These are phyloP conservation scores for Drosophila arizonae DNA, from an alignment of 1,140 invertebrate species.

Conservation along the genomic window DNA sequence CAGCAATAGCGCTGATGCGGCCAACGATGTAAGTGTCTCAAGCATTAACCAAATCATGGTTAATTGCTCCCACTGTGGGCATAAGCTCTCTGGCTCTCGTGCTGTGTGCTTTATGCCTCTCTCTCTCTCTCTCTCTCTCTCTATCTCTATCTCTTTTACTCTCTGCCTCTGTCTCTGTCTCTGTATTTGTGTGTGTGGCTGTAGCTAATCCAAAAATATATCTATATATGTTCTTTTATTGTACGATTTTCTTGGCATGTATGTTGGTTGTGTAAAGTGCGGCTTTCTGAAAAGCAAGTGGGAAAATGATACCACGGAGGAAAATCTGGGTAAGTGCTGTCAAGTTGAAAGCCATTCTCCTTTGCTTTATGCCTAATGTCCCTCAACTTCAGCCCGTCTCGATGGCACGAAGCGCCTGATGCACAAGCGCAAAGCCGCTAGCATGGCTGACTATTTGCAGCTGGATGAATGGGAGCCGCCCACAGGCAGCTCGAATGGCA, in stretches of 20 bases:
- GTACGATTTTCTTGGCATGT: slow-evolving; percentile 29
- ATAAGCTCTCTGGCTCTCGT: slow-evolving; percentile 4
- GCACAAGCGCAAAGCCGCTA: slow-evolving; percentile 83
- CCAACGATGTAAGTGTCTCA: slow-evolving; percentile 57
- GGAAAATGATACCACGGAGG: slow-evolving; percentile 76
- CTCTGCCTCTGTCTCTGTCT: background rate
- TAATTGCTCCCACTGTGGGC: background rate
- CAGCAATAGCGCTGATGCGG: slow-evolving; percentile 62
- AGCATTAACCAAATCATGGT: slow-evolving; percentile 3
- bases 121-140: no score
- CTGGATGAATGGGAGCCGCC: slow-evolving; percentile 89
- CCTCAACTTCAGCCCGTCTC: slow-evolving; percentile 88
- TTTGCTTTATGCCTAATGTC: background rate
- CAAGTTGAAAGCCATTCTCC: background rate
- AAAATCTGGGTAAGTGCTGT: slow-evolving; percentile 73
- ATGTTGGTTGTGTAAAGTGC: slow-evolving; percentile 55
- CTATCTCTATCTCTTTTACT: no score
- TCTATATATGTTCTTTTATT: slow-evolving; percentile 12
- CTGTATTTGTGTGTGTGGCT: slow-evolving; percentile 7
- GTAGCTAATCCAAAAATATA: slow-evolving; percentile 26
- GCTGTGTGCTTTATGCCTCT: background rate
- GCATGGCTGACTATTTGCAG: slow-evolving; percentile 96
- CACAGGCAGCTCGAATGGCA: slow-evolving; percentile 87
- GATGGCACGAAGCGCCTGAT: slow-evolving; percentile 90
- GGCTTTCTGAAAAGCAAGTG: slow-evolving; percentile 82